A percentile compares a stretch with the other conserved stretches of the same genome.
Evolutionary conservation across 2,113 vertebrate species (phyloP).

Genomic region (Puntigrus tetrazona): DNA sequence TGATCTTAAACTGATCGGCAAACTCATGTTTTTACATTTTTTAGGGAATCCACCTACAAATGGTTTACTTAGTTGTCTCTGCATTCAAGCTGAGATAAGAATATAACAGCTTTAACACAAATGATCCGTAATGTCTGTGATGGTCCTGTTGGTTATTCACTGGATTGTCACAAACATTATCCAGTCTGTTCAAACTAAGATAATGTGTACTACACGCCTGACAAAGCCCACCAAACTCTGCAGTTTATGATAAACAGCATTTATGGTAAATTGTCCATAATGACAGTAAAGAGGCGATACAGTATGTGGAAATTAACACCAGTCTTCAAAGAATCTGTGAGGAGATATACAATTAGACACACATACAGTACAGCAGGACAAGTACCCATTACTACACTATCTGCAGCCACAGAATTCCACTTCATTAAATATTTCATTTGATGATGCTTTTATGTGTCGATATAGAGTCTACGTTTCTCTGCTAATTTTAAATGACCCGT

Average conservation of each 20-base stretch:
- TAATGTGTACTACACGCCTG: no score
- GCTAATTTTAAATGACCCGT: no score
- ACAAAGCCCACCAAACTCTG: neutral
- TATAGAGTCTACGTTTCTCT: no score
- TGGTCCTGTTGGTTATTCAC: neutral
- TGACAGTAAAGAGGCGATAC: neutral
- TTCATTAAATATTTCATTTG: no score
- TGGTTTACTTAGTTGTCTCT: neutral
- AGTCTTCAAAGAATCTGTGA: no score
- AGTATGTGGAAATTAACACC: neutral
- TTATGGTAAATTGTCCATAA: neutral
- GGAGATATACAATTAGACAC: neutral
- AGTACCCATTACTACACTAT: no score
- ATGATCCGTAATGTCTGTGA: neutral
- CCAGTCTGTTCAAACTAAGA: neutral
- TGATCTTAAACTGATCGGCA: neutral
- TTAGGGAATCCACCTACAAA: neutral
- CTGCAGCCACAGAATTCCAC: no score
- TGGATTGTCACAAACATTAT: neutral
- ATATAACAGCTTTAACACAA: neutral
- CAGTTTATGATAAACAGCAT: neutral
- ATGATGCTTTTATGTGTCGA: no score
- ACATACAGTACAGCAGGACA: neutral
- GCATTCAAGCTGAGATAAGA: neutral
- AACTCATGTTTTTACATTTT: neutral